A percentile compares a stretch with the other conserved stretches of the same genome.
Evolutionary conservation across 2,797 vertebrate species (phyloP).

Genomic region (Craterocephalus amniculus): DNA sequence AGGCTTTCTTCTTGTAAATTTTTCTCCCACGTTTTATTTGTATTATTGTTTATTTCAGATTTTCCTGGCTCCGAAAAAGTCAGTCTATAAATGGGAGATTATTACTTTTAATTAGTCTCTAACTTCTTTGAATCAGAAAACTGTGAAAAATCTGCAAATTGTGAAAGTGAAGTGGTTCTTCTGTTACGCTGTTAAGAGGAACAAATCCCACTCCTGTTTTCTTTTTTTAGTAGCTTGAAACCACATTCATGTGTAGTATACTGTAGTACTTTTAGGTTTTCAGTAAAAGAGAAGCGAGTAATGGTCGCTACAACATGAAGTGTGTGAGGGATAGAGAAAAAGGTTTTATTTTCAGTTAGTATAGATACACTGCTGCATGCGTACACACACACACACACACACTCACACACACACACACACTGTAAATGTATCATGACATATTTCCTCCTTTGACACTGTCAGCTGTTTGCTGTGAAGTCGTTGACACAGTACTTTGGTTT

Average conservation of each 20-base stretch:
- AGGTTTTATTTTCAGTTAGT: not conserved
- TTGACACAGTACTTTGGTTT: slow-evolving; percentile 38
- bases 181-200: not conserved
- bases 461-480: not conserved
- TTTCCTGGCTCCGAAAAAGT: not conserved
- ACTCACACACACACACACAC: not conserved
- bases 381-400: not conserved
- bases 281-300: not conserved
- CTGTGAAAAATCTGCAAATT: too few species aligned
- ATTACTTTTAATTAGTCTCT: not conserved
- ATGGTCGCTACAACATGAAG: not conserved
- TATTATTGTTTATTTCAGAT: not conserved
- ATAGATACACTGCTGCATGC: not conserved
- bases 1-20: not conserved
- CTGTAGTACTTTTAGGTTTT: not conserved
- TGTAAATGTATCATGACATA: slow-evolving; percentile 9
- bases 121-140: not conserved
- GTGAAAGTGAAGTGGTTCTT: not conserved
- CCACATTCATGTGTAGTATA: not conserved
- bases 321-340: not conserved
- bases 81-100: not conserved
- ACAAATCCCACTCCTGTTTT: not conserved
- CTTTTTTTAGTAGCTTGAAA: not conserved
- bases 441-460: not conserved
- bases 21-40: not conserved